A percentile compares a stretch with the other conserved stretches of the same genome.
phyloP scores from a whole-genome alignment of 2,113 vertebrate species.

The Malurus cyaneus region DNA sequence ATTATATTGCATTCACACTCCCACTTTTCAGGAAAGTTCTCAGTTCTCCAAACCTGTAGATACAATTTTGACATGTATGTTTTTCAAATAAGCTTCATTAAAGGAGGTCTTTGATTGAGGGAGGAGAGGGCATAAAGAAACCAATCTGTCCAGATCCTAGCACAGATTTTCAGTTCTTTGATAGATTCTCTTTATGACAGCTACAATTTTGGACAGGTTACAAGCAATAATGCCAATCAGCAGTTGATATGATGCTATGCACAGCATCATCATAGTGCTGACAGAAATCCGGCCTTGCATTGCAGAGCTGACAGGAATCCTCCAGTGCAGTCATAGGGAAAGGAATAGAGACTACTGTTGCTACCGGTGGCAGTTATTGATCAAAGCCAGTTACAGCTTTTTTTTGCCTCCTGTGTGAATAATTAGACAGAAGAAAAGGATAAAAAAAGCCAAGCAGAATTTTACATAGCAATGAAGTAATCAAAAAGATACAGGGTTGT shows the following conservation, averaged over 20 bases:
- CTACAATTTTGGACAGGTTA: not conserved
- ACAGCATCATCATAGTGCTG: not conserved
- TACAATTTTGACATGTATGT: not conserved
- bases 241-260: not conserved
- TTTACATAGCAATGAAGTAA: not conserved
- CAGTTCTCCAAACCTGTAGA: not conserved
- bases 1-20: not conserved
- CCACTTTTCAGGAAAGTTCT: not conserved
- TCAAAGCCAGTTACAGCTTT: not conserved
- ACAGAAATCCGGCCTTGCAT: not conserved
- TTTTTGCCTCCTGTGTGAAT: not conserved
- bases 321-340: not conserved
- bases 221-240: not conserved
- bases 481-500: constrained; percentile 95
- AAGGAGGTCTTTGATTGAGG: not conserved
- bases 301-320: not conserved
- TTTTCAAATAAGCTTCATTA: not conserved
- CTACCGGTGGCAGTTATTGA: not conserved
- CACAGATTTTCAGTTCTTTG: not conserved
- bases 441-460: not conserved
- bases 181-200: not conserved
- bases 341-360: not conserved
- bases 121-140: not conserved
- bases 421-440: not conserved
- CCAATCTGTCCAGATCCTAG: not conserved